Evolutionary conservation across 2,113 vertebrate species (phyloP).

Genomic region (Heptranchias perlo): DNA sequence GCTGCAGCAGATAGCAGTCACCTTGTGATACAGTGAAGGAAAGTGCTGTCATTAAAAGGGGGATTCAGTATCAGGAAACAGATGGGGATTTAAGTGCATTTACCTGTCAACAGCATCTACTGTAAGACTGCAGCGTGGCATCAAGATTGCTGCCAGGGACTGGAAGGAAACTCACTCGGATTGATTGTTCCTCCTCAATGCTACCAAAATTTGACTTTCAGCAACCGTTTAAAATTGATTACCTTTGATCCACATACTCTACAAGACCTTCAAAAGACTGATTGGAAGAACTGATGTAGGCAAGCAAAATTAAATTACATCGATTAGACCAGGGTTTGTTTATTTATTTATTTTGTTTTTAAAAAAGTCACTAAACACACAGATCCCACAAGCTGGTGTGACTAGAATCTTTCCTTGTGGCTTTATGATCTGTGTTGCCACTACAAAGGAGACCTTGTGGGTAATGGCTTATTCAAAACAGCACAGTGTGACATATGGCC

Average conservation of each 20-base stretch:
- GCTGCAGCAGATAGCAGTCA: not conserved
- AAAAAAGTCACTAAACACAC: not conserved
- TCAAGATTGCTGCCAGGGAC: not conserved
- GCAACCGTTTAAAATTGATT: constrained; percentile 23
- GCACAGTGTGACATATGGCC: not conserved
- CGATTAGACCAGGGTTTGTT: constrained; percentile 28
- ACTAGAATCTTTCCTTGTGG: constrained; percentile 2
- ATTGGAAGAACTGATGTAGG: constrained; percentile 40
- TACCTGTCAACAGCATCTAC: not conserved
- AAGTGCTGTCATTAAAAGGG: not conserved
- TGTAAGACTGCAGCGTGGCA: constrained; percentile 21
- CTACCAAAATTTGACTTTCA: constrained; percentile 22
- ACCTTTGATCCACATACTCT: not conserved
- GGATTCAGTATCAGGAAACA: not conserved
- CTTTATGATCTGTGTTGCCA: not conserved
- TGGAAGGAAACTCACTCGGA: constrained; percentile 16
- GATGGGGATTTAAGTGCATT: constrained; percentile 3
- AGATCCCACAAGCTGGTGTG: not conserved
- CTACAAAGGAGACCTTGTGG: not conserved
- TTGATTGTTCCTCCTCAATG: constrained; percentile 10
- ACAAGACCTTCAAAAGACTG: constrained; percentile 1
- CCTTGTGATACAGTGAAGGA: not conserved
- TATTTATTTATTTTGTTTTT: constrained; percentile 11
- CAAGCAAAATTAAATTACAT: constrained; percentile 41
- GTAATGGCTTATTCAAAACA: not conserved